Percentiles rank a stretch among this genome's conserved stretches.
phyloP scores from a whole-genome alignment of 2,797 vertebrate species.

The Aphelocoma californica region DNA sequence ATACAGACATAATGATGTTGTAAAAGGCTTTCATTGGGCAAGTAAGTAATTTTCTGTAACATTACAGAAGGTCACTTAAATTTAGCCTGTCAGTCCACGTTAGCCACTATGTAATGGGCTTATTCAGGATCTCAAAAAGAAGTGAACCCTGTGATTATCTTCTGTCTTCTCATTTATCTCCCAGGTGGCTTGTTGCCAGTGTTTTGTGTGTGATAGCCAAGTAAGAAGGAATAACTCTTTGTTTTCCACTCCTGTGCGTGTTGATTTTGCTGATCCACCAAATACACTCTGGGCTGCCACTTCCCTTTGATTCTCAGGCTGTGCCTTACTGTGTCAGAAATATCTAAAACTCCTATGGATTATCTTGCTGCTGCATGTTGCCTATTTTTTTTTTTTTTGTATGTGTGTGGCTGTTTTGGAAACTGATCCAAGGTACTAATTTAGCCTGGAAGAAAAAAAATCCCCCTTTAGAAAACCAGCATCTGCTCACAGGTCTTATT shows the following conservation, averaged over 20 bases:
- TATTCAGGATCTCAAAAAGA: conserved; percentile 19
- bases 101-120: neutral
- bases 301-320: neutral
- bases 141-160: conserved; percentile 28
- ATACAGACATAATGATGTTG: neutral
- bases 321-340: neutral
- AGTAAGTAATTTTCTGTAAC: conserved; percentile 21
- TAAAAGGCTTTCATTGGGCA: neutral
- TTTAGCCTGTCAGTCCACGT: conserved; percentile 6
- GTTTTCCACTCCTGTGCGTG: neutral
- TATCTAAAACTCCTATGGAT: neutral
- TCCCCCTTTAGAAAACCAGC: neutral
- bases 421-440: neutral
- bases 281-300: neutral
- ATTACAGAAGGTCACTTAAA: conserved; percentile 11
- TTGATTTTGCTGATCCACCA: neutral
- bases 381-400: neutral
- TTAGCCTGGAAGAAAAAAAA: neutral
- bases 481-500: conserved; percentile 13
- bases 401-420: neutral
- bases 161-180: conserved; percentile 22
- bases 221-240: neutral
- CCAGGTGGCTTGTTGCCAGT: neutral
- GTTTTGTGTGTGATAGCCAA: conserved; percentile 1
- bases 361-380: neutral